Conservation (phyloP, 2,888 invertebrate genomes). For the Chloromyia formosa region DNA sequence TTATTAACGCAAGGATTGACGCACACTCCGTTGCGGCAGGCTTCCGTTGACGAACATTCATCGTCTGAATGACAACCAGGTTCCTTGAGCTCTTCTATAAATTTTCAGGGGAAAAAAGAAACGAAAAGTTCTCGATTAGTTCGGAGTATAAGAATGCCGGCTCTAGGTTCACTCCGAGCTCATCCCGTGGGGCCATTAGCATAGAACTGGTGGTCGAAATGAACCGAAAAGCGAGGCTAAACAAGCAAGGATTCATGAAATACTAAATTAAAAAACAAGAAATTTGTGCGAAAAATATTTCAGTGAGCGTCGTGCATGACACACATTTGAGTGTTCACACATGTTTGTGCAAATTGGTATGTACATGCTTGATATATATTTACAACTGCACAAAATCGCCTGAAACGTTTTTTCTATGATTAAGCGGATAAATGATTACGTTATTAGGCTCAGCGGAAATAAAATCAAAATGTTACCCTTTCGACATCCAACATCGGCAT, state of each 20-base stretch:
- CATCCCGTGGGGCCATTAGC: too few species aligned
- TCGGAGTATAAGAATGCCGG: background rate
- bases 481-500: constrained; percentile 85
- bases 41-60: constrained; percentile 77
- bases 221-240: background rate
- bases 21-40: constrained; percentile 77
- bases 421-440: background rate
- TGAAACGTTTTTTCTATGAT: constrained; percentile 15
- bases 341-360: constrained; percentile 13
- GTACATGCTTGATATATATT: constrained; percentile 22
- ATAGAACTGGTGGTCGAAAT: too few species aligned
- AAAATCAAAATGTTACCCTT: constrained; percentile 68
- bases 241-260: background rate
- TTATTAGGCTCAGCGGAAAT: background rate
- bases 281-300: background rate
- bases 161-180: too few species aligned
- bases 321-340: constrained; percentile 1
- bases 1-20: constrained; percentile 76
- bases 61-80: constrained; percentile 75
- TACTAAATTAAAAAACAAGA: background rate
- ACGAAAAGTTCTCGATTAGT: background rate
- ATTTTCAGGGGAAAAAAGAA: constrained; percentile 50
- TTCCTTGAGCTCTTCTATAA: constrained; percentile 59
- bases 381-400: constrained; percentile 26
- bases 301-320: background rate